These are phyloP conservation scores for Uropsilus gracilis DNA, from an alignment of 2,113 vertebrate genomes.

Conservation along the genomic window DNA sequence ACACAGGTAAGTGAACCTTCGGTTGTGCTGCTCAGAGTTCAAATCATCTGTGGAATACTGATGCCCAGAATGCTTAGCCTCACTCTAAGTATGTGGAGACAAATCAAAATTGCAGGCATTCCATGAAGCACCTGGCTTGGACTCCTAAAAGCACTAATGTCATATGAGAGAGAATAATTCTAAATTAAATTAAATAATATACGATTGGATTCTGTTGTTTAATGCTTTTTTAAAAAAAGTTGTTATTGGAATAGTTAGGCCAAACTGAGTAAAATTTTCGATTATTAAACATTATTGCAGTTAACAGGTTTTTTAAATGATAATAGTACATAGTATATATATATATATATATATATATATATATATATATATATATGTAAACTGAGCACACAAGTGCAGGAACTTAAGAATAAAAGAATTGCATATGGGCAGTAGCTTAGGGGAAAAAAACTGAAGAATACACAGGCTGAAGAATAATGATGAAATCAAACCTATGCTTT, in stretches of 20 bases:
- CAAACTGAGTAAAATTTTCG: no score
- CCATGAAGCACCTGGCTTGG: neutral
- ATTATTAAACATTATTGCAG: no score
- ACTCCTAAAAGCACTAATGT: neutral
- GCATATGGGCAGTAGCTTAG: neutral
- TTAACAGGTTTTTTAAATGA: neutral
- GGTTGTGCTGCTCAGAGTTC: neutral
- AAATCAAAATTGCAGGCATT: neutral
- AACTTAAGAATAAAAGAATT: neutral
- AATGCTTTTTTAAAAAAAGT: no score
- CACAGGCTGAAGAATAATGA: neutral
- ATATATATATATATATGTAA: neutral
- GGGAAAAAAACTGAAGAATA: neutral
- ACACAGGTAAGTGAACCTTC: neutral
- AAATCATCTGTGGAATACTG: neutral
- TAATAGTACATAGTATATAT: neutral
- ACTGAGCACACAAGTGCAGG: neutral
- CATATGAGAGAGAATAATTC: neutral
- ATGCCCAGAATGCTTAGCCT: neutral
- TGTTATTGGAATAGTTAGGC: neutral
- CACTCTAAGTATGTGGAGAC: neutral
- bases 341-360: neutral
- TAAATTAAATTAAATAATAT: neutral
- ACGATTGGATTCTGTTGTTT: neutral
- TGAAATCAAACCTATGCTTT: neutral